phyloP scores from a whole-genome alignment of 2,888 invertebrate species.

The Rhogogaster chlorosoma region DNA sequence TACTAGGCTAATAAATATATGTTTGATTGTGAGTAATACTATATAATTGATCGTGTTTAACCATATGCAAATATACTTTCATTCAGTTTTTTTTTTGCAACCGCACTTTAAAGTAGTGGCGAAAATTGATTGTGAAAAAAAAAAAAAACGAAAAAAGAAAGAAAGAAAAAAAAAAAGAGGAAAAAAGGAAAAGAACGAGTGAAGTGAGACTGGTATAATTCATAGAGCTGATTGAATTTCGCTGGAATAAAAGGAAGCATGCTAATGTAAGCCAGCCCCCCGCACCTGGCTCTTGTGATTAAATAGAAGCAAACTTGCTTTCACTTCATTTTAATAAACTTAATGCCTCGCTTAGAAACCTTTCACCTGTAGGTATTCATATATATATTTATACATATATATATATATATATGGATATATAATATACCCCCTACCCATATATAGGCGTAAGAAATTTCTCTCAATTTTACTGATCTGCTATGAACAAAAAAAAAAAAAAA shows the following conservation, averaged over 20 bases:
- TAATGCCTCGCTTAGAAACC: slow-evolving; percentile 10
- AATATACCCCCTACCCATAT: background rate
- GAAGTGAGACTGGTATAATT: background rate
- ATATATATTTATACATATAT: background rate
- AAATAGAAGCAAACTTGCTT: slow-evolving; percentile 19
- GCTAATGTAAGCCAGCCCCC: background rate
- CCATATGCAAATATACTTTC: background rate
- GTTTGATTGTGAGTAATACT: background rate
- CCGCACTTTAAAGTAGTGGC: background rate
- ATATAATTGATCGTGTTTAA: background rate
- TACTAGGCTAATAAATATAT: background rate
- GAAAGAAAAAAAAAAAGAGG: background rate
- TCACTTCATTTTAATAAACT: slow-evolving; percentile 22
- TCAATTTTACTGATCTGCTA: background rate
- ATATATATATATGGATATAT: background rate
- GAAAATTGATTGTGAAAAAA: background rate
- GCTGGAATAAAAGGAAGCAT: slow-evolving; percentile 16
- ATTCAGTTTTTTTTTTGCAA: background rate
- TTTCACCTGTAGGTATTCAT: background rate
- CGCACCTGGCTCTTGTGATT: background rate
- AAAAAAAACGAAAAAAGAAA: background rate
- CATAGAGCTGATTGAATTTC: slow-evolving; percentile 9
- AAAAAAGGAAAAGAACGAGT: background rate
- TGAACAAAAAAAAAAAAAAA: background rate
- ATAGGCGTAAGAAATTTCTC: background rate